These are phyloP conservation scores for Vimba vimba DNA, from an alignment of 2,113 vertebrate species.

Conservation along the genomic window DNA sequence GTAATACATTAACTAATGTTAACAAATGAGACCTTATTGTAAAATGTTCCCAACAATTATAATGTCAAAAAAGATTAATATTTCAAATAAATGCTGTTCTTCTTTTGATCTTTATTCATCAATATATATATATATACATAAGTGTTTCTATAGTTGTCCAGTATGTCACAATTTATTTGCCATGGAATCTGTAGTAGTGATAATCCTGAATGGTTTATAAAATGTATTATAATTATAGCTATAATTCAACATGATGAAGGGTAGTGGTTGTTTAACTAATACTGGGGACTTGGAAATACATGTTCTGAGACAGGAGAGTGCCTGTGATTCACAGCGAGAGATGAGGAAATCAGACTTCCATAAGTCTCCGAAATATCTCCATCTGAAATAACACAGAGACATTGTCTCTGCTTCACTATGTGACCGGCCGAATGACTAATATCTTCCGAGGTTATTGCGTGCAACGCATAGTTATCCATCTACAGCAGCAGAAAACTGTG, in stretches of 20 bases:
- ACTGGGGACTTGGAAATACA: background rate
- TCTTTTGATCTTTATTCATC: too few relatives aligned
- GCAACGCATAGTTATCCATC: constrained; percentile 55
- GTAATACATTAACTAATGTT: too few relatives aligned
- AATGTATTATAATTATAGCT: constrained; percentile 14
- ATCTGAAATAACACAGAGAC: constrained; percentile 64
- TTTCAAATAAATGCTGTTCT: too few relatives aligned
- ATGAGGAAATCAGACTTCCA: constrained; percentile 55
- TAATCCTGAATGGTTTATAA: background rate
- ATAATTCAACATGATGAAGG: background rate
- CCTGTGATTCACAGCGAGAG: constrained; percentile 49
- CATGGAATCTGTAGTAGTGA: background rate
- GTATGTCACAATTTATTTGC: background rate
- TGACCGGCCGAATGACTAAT: constrained; percentile 55
- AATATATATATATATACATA: too few relatives aligned
- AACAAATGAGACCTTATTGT: too few relatives aligned
- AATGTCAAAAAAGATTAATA: too few relatives aligned
- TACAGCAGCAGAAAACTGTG: constrained; percentile 48
- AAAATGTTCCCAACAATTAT: too few relatives aligned
- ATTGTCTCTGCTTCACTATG: constrained; percentile 48
- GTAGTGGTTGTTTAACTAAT: background rate
- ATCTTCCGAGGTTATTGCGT: constrained; percentile 61
- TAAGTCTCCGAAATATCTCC: constrained; percentile 51
- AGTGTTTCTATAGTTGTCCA: too few relatives aligned
- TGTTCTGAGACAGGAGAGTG: constrained; percentile 46